Base-by-base conservation (phyloP, 2,797 vertebrate genomes). In the Cetoscarus ocellatus region DNA sequence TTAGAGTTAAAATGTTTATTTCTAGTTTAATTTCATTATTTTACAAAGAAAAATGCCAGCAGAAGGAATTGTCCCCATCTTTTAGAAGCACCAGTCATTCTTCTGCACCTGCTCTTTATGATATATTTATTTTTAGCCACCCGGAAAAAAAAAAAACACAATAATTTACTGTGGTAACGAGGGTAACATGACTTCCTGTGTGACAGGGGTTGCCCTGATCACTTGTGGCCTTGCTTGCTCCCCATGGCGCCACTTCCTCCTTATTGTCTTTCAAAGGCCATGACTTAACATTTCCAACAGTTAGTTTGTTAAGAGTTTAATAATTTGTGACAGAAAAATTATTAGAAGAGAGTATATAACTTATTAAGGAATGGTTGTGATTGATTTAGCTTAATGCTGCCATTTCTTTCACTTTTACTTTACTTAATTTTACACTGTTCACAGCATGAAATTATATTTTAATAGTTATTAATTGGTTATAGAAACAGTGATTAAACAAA, bases 141-240 rank as follows among this genome's bases (percentile, higher is more conserved):
- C 40, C 60, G 8, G 84, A 49, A 72, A 71, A 59, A 13, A 49
- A 72, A 73, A 61, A 13, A 13, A 59, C 8, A 59, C 8, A 69
- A 45, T 78, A 79, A 27, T 86, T 83, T 78, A 58, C 61, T 52
- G 19, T 43, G 45, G 19, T 15, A 54, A 61, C 39, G 11, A 17
- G 40, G 66, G 67, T 49, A 81, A 12, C 56, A 9, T 58, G 80
- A 82, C 80, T 77, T 85, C 77, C 66, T 51, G 49, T 49, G 44
- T 54, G 15, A 8, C 11, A 12, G n/a, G 14, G 58, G 57, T 34
- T 70, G 19, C 54, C 38, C 61, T 52, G 14, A 2, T 36, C 70
- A 65, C 49, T 35, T 63, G 36, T 89, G 86, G 86, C 77, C 67
- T 88, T 68, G 86, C 67, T 83, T 86, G 53, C 73, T 75, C 57